Conservation (phyloP, 2,888 invertebrate genomes). For the Apamea sordens region DNA sequence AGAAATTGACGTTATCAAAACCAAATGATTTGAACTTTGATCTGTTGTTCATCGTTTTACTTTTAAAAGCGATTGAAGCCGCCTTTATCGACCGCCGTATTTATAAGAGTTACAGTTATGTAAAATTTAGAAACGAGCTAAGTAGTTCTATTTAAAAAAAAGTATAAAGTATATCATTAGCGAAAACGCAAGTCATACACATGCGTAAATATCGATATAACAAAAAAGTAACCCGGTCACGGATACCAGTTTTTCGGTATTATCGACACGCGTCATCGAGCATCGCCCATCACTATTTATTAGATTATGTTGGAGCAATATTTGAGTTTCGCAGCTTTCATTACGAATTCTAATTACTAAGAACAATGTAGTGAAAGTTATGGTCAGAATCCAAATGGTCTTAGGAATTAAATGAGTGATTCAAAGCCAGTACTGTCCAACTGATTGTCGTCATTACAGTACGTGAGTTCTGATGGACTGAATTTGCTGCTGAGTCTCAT, state of each 20-base stretch:
- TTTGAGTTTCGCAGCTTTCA: conserved; percentile 65
- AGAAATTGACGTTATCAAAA: conserved; percentile 11
- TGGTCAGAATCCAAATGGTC: conserved; percentile 45
- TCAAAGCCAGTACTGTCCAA: conserved; percentile 35
- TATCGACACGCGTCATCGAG: conserved; percentile 51
- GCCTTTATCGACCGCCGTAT: conserved; percentile 2
- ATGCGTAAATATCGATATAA: conserved; percentile 40
- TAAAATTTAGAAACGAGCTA: conserved; percentile 24
- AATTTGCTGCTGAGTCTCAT: conserved; percentile 41
- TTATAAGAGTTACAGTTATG: conserved; percentile 29
- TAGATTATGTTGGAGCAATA: conserved; percentile 54
- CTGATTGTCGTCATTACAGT: conserved; percentile 50
- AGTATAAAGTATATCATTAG: conserved; percentile 40
- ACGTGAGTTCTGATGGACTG: conserved; percentile 36
- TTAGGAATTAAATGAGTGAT: conserved; percentile 56
- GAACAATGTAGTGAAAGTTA: conserved; percentile 78
- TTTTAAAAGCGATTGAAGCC: conserved; percentile 2
- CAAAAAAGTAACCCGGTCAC: conserved; percentile 62
- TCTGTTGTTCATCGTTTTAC: conserved; percentile 16
- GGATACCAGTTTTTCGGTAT: conserved; percentile 40
- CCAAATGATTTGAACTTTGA: conserved; percentile 12
- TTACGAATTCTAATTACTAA: conserved; percentile 70
- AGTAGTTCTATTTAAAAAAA: conserved; percentile 25
- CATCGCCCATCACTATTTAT: conserved; percentile 57
- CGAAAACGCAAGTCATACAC: conserved; percentile 61